Evolutionary conservation across 1,140 invertebrate genomes (phyloP).

Genomic region (Trachelipus rathkii): DNA sequence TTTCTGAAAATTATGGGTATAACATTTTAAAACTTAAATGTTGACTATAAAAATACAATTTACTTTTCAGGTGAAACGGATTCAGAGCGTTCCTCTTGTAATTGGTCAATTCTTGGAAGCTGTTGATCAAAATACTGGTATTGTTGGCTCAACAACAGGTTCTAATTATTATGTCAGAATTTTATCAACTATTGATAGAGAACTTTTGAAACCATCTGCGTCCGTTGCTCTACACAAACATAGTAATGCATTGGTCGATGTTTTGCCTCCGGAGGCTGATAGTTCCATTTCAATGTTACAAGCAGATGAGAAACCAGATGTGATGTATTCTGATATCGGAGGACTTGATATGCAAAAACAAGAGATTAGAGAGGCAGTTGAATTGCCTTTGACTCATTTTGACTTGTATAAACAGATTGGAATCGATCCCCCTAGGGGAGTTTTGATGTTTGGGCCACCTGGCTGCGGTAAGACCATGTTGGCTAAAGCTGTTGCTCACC

Average conservation of each 20-base stretch:
- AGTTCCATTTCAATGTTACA: constrained; percentile 94
- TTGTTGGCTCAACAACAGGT: constrained; percentile 79
- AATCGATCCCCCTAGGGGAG: constrained; percentile 93
- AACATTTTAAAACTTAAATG: too few species aligned
- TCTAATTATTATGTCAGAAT: constrained; percentile 98
- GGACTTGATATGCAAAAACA: constrained; percentile 99
- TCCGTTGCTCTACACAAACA: constrained; percentile 96
- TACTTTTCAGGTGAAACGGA: constrained; percentile 74
- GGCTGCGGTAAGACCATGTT: constrained; percentile 97
- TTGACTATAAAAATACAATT: too few species aligned
- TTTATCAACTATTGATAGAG: constrained; percentile 81
- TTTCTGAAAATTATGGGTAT: too few species aligned
- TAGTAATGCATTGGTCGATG: constrained; percentile 95
- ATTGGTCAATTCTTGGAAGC: constrained; percentile 98
- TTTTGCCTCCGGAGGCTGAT: constrained; percentile 95
- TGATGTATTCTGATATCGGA: constrained; percentile 95
- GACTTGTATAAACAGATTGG: constrained; percentile 99
- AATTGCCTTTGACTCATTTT: constrained; percentile 95
- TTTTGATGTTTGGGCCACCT: constrained; percentile 97
- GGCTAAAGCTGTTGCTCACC: constrained; percentile 96
- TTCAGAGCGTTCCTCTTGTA: constrained; percentile 93
- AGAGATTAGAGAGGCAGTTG: constrained; percentile 97
- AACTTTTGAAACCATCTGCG: constrained; percentile 88
- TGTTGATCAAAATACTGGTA: constrained; percentile 96
- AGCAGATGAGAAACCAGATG: constrained; percentile 95